Conservation (phyloP, 2,888 invertebrate genomes). For the Hypomecis punctinalis region DNA sequence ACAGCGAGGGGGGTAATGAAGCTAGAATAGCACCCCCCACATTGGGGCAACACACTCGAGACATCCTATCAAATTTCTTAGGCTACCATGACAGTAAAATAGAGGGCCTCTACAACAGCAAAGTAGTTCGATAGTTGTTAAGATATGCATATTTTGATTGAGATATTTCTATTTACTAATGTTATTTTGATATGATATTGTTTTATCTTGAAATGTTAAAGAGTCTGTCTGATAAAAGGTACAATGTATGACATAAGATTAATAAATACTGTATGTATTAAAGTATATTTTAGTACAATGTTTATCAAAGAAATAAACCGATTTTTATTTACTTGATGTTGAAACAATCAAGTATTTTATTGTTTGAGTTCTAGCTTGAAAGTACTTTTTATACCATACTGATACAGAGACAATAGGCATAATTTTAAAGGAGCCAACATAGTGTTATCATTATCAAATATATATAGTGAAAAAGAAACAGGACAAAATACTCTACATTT, state of each 20-base stretch:
- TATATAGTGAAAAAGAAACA: no score
- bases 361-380: no score
- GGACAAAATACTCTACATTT: no score
- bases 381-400: no score
- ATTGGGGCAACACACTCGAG: conserved; percentile 94
- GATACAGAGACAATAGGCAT: no score
- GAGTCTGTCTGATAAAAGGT: conserved; percentile 14
- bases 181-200: conserved; percentile 22
- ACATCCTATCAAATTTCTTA: conserved; percentile 88
- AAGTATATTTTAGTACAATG: neutral
- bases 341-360: neutral
- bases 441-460: no score
- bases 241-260: neutral
- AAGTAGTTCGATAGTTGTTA: conserved; percentile 58
- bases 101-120: conserved; percentile 79
- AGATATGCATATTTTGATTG: conserved; percentile 2
- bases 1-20: conserved; percentile 89
- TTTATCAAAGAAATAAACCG: neutral
- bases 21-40: conserved; percentile 91
- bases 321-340: conserved; percentile 2
- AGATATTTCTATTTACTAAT: conserved; percentile 21
- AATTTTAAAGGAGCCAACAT: no score
- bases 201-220: conserved; percentile 26
- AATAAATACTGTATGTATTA: neutral
- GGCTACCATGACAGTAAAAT: conserved; percentile 87